Evolutionary conservation across 2,888 invertebrate species (phyloP), one percentile per base, ranked within the genome.

Genomic region (Lepidocyrtinus sp.): DNA sequence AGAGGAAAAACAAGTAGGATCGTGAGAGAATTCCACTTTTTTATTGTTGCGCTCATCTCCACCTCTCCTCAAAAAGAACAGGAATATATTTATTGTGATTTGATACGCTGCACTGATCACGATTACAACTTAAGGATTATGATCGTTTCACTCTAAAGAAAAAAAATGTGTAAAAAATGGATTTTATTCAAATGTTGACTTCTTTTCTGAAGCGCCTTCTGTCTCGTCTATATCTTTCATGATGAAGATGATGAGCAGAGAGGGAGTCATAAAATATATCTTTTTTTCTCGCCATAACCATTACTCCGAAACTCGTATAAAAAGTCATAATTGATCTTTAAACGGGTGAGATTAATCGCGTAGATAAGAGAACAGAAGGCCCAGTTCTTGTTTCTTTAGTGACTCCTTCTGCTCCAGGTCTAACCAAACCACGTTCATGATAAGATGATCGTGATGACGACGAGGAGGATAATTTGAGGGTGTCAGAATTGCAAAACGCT

Each of bases 361-460:
- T n/a, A 70, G 76, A 76, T 76, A 76, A 76, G 70, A 76, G 70
- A 76, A 76, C 64, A 76, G 76, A 76, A 69, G 75, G 64, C 67
- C n/a, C n/a, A n/a, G n/a, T 65, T 63, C n/a, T 55, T 19, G 55
- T 55, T 15, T 55, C 55, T 3, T n/a, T 55, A n/a, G n/a, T n/a
- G n/a, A n/a, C n/a, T n/a, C n/a, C n/a, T n/a, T n/a, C n/a, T n/a
- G n/a, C n/a, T n/a, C n/a, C n/a, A n/a, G n/a, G n/a, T n/a, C n/a
- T n/a, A n/a, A n/a, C n/a, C n/a, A n/a, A n/a, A n/a, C n/a, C n/a
- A n/a, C 55, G n/a, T 55, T 5, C 7, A 19, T 12, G 55, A 55
- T 27, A 26, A 64, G 17, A 68, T 68, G 1, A 21, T 68, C 24
- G 50, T 68, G 26, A 65, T 65, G 26, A 68, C 59, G 45, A 45